Evolutionary conservation across 1,140 invertebrate genomes (phyloP).

Genomic region (Coenobita brevimanus): DNA sequence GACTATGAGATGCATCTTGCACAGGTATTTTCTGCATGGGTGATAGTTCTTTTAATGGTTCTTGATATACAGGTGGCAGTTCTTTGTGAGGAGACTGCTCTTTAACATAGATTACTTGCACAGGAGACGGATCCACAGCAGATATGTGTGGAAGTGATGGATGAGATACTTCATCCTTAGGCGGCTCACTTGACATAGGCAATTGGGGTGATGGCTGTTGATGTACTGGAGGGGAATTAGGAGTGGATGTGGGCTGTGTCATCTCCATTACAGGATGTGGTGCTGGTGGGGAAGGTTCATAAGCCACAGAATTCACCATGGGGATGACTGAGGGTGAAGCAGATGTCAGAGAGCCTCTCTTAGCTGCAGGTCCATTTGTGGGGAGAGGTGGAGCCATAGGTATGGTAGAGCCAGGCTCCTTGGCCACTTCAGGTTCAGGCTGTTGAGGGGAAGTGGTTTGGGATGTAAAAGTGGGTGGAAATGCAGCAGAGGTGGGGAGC

Average conservation of each 20-base stretch:
- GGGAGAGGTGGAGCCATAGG: constrained; percentile 71
- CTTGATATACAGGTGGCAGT: no score
- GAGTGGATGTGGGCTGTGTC: background rate
- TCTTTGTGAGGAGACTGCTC: background rate
- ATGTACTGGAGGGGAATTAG: no score
- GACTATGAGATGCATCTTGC: no score
- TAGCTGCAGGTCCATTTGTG: constrained; percentile 75
- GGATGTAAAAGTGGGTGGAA: constrained; percentile 57
- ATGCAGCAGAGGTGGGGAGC: constrained; percentile 73
- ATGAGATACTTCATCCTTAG: background rate
- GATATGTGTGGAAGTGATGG: background rate
- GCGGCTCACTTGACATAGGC: no score
- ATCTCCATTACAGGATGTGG: constrained; percentile 43
- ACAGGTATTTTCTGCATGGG: no score
- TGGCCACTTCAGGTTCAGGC: constrained; percentile 30
- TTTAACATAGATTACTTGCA: background rate
- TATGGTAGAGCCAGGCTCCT: constrained; percentile 48
- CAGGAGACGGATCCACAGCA: background rate
- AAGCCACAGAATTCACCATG: constrained; percentile 39
- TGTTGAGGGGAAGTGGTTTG: constrained; percentile 30
- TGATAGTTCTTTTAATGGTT: no score
- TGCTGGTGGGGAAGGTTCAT: constrained; percentile 49
- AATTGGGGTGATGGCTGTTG: no score
- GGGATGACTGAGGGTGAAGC: constrained; percentile 70
- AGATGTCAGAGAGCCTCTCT: constrained; percentile 67